Conservation (phyloP, 2,797 vertebrate species). For the Acomys russatus region DNA sequence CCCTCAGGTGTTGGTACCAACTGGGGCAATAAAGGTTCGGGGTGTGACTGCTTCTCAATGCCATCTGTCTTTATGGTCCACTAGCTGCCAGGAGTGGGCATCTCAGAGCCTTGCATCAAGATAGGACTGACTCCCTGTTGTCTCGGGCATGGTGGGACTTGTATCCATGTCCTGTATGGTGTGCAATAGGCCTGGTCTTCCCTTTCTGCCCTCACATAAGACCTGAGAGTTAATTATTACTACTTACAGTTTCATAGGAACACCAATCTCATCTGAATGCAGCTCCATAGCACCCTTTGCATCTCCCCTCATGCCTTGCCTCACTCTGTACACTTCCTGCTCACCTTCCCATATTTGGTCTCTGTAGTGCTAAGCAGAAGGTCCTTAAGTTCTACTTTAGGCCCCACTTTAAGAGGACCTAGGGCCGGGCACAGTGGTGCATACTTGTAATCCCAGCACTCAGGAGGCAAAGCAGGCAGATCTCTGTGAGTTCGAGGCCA, state of each 20-base stretch:
- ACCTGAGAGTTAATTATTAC: neutral
- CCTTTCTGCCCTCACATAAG: neutral
- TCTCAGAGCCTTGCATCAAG: neutral
- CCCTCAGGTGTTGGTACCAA: neutral
- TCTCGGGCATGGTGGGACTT: neutral
- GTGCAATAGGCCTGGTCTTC: neutral
- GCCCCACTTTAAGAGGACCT: neutral
- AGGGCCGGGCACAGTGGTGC: no score
- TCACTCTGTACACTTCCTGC: neutral
- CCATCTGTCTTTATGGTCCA: neutral
- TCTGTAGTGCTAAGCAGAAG: neutral
- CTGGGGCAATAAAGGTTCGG: neutral
- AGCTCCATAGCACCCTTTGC: neutral
- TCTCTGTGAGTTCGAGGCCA: no score
- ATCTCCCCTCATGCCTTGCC: neutral
- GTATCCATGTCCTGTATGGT: neutral
- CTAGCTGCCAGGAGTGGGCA: neutral
- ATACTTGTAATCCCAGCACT: no score
- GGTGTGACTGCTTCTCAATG: rapidly evolving
- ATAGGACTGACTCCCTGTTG: neutral
- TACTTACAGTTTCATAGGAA: neutral
- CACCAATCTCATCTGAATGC: neutral
- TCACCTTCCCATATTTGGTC: neutral
- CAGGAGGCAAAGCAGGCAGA: no score
- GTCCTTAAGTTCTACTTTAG: neutral